These are phyloP conservation scores for Drosophila siamana DNA, from an alignment of 2,888 invertebrate genomes.

Conservation along the genomic window DNA sequence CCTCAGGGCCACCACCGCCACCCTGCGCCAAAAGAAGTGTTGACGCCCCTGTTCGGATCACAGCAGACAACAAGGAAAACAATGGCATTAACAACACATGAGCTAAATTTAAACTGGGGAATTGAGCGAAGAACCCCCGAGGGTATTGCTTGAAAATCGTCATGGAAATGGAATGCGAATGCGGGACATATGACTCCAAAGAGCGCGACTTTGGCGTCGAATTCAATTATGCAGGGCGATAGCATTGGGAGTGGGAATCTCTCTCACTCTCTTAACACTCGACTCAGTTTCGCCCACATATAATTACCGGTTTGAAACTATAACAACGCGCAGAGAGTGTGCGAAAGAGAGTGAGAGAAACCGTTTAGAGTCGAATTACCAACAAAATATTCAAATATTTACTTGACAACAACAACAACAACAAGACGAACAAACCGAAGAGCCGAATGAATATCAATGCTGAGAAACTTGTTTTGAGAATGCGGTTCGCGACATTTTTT, in stretches of 20 bases:
- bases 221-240: conserved; percentile 46
- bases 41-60: conserved; percentile 49
- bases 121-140: conserved; percentile 21
- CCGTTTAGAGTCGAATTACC: conserved; percentile 43
- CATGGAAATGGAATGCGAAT: conserved; percentile 41
- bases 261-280: neutral
- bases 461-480: conserved; percentile 27
- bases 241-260: conserved; percentile 16
- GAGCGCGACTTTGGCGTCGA: conserved; percentile 21
- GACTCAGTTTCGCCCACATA: conserved; percentile 22
- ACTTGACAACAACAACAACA: conserved; percentile 46
- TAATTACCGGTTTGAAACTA: conserved; percentile 62
- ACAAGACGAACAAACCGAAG: conserved; percentile 18
- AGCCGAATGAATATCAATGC: conserved; percentile 28
- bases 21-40: conserved; percentile 37
- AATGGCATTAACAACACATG: conserved; percentile 8
- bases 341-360: conserved; percentile 21
- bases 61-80: conserved; percentile 10
- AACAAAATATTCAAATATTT: conserved; percentile 58
- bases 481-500: conserved; percentile 22
- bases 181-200: conserved; percentile 37
- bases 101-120: conserved; percentile 51
- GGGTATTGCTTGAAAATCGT: conserved; percentile 33
- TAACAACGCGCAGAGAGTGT: conserved; percentile 33
- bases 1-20: conserved; percentile 48